Evolutionary conservation across 2,888 invertebrate genomes (phyloP).

Genomic region (Drosophila demipolita): DNA sequence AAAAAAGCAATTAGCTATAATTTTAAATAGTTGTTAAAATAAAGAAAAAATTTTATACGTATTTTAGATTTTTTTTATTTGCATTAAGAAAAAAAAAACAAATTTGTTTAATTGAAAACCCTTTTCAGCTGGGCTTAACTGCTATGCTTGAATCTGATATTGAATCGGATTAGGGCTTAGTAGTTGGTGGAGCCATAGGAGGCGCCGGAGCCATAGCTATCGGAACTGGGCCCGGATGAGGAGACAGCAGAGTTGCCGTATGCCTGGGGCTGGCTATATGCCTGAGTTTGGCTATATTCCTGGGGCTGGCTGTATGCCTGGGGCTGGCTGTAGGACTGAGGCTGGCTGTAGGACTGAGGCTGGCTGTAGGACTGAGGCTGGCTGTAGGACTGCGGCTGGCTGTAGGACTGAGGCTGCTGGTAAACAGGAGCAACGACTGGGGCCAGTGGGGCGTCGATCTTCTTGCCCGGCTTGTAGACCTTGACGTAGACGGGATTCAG

Average conservation of each 20-base stretch:
- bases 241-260: conserved; percentile 43
- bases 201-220: conserved; percentile 62
- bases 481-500: conserved; percentile 84
- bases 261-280: conserved; percentile 31
- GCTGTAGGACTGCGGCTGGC: conserved; percentile 45
- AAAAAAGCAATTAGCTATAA: no score
- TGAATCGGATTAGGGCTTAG: conserved; percentile 32
- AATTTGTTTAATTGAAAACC: conserved; percentile 54
- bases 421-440: conserved; percentile 76
- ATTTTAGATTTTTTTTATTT: conserved; percentile 60
- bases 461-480: conserved; percentile 84
- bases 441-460: conserved; percentile 75
- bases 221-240: conserved; percentile 44
- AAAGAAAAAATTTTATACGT: conserved; percentile 8
- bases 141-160: conserved; percentile 1
- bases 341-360: conserved; percentile 33
- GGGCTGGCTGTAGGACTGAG: conserved; percentile 41
- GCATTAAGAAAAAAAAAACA: conserved; percentile 63
- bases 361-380: conserved; percentile 48
- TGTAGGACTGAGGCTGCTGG: conserved; percentile 52
- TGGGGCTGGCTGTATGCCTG: conserved; percentile 47
- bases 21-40: neutral
- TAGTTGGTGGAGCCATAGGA: conserved; percentile 67
- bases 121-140: conserved; percentile 23
- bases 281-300: conserved; percentile 38